These are phyloP conservation scores for Mugil cephalus DNA, from an alignment of 2,113 vertebrate species.

Conservation along the genomic window DNA sequence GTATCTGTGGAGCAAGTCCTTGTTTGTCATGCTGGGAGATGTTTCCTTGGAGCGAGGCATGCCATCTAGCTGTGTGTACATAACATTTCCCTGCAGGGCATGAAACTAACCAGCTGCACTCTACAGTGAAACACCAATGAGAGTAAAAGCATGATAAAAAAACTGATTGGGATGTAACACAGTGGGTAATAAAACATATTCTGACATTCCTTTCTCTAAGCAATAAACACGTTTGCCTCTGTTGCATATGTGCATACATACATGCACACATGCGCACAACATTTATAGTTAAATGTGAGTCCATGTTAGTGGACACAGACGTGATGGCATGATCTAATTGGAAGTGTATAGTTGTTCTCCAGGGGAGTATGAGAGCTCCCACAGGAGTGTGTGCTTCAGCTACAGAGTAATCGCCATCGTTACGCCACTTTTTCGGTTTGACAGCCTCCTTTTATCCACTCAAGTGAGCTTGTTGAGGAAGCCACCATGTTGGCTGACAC, in stretches of 20 bases:
- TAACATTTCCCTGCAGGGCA: constrained; percentile 15
- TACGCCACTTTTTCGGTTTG: constrained; percentile 43
- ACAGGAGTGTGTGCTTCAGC: constrained; percentile 24
- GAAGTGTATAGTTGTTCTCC: background rate
- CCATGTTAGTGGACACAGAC: background rate
- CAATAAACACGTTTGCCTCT: background rate
- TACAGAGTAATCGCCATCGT: constrained; percentile 51
- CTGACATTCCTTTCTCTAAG: constrained; percentile 6
- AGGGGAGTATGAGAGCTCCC: constrained; percentile 10
- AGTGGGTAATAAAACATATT: background rate
- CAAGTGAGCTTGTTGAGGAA: constrained; percentile 23
- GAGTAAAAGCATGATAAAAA: background rate
- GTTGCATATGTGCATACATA: background rate
- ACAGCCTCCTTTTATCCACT: constrained; percentile 52
- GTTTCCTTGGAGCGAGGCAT: constrained; percentile 25
- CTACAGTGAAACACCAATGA: background rate
- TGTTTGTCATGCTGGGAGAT: background rate
- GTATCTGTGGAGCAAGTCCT: background rate
- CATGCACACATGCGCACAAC: background rate
- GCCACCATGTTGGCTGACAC: constrained; percentile 20
- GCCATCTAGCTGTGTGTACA: background rate
- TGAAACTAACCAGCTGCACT: constrained; percentile 3
- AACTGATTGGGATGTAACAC: background rate
- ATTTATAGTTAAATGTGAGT: background rate
- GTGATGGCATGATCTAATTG: constrained; percentile 13